Conservation (phyloP, 2,888 invertebrate genomes). For the Nesidiocoris tenuis region DNA sequence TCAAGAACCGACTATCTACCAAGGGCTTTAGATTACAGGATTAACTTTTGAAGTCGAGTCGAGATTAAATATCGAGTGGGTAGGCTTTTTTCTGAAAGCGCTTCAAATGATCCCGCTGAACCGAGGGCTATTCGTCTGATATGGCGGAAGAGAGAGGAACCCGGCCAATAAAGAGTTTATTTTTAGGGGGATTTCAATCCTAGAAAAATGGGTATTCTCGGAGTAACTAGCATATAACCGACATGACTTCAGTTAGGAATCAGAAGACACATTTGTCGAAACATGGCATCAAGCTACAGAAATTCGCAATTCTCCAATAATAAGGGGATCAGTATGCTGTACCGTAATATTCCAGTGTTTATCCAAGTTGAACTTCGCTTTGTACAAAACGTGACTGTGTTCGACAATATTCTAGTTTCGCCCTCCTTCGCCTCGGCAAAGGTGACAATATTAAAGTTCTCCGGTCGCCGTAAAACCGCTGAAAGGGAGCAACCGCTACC, state of each 20-base stretch:
- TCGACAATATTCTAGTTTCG: neutral
- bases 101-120: neutral
- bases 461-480: neutral
- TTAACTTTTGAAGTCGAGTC: neutral
- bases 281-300: too few relatives aligned
- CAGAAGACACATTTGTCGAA: too few relatives aligned
- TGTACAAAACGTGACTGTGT: neutral
- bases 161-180: too few relatives aligned
- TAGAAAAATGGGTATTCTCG: too few relatives aligned
- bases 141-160: too few relatives aligned
- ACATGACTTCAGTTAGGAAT: too few relatives aligned
- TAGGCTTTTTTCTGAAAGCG: neutral
- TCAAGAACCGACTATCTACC: neutral
- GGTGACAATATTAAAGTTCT: neutral
- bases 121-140: neutral
- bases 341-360: neutral
- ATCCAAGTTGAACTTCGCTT: neutral
- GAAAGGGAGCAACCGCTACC: too few relatives aligned
- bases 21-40: constrained; percentile 4
- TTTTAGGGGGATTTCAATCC: too few relatives aligned
- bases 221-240: too few relatives aligned
- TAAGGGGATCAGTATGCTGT: neutral
- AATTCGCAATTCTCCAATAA: too few relatives aligned
- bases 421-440: neutral
- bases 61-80: neutral